Percentiles rank a stretch among this genome's conserved stretches.
Conservation (phyloP, 2,797 vertebrate species). For the Pangasius macronema region DNA sequence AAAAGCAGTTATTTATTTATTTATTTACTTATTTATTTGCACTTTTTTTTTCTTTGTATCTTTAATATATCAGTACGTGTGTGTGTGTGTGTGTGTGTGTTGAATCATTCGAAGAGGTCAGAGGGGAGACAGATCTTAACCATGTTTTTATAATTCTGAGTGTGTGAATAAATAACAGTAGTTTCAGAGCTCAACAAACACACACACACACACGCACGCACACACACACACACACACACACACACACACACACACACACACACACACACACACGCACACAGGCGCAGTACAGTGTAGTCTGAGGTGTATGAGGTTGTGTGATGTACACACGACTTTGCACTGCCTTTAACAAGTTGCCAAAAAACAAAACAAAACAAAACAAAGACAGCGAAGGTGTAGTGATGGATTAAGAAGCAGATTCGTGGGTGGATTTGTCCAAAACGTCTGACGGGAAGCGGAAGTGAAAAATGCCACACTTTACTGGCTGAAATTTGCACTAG, state of each 20-base stretch:
- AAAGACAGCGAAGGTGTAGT: not conserved
- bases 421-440: slow-evolving; percentile 9
- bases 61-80: slow-evolving; percentile 53
- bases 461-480: not conserved
- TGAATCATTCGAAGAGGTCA: not conserved
- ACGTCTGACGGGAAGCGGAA: slow-evolving; percentile 41
- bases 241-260: too few species aligned
- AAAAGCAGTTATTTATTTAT: not conserved
- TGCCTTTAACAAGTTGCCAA: slow-evolving; percentile 49
- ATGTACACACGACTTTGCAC: slow-evolving; percentile 37
- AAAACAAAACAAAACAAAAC: not conserved
- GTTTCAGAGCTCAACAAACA: too few species aligned
- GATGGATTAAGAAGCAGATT: not conserved
- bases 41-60: slow-evolving; percentile 58
- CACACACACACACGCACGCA: too few species aligned
- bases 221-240: too few species aligned
- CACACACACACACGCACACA: too few species aligned
- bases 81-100: slow-evolving; percentile 48
- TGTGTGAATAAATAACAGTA: too few species aligned
- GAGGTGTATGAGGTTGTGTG: too few species aligned
- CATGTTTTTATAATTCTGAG: not conserved
- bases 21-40: not conserved
- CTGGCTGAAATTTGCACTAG: not conserved
- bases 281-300: not conserved
- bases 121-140: not conserved